Conservation (phyloP, 2,797 vertebrate genomes). For the Valencia hispanica region DNA sequence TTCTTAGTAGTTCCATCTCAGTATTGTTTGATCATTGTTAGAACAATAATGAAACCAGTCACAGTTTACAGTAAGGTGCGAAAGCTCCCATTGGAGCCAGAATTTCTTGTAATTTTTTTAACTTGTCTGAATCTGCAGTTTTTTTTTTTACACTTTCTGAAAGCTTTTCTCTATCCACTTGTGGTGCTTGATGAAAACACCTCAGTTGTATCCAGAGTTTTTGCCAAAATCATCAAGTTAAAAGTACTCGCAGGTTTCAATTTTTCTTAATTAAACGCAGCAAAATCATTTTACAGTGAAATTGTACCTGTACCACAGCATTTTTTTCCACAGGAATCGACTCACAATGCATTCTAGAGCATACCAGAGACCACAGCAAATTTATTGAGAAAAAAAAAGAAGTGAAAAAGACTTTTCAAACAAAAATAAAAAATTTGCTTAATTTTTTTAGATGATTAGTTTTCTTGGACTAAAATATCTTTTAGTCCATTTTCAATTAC, state of each 20-base stretch:
- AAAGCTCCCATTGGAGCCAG: neutral
- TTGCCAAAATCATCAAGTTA: neutral
- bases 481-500: no score
- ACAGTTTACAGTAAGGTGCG: neutral
- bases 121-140: neutral
- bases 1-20: neutral
- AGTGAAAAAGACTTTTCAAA: no score
- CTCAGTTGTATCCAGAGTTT: neutral
- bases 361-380: no score
- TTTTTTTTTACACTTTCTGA: neutral
- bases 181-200: no score
- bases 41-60: neutral
- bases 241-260: neutral
- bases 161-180: no score
- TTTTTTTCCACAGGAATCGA: no score
- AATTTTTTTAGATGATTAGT: no score
- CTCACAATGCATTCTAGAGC: no score
- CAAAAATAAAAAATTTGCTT: no score
- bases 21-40: neutral
- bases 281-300: neutral
- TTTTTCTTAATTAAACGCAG: neutral
- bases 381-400: no score
- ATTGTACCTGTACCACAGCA: neutral
- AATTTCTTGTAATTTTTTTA: neutral
- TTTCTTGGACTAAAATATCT: no score